A percentile compares a stretch with the other conserved stretches of the same genome.
phyloP scores from a whole-genome alignment of 1,140 invertebrate genomes.

The Ericerus pela region DNA sequence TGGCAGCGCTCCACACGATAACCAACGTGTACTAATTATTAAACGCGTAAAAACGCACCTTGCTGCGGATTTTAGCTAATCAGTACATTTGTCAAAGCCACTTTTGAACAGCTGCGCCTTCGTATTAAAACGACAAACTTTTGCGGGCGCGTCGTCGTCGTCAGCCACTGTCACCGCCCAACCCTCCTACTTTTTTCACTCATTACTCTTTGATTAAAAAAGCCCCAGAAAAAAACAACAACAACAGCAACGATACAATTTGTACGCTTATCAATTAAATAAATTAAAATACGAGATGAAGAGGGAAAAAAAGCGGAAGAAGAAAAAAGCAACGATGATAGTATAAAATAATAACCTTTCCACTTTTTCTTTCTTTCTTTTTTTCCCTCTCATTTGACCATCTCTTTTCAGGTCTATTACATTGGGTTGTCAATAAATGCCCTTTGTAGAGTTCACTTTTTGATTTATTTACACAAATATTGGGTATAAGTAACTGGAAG shows the following conservation, averaged over 20 bases:
- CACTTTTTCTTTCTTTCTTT: no score
- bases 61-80: conserved; percentile 11
- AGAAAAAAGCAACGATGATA: background rate
- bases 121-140: conserved; percentile 2
- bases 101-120: conserved; percentile 7
- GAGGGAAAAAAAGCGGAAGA: background rate
- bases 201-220: background rate
- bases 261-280: conserved; percentile 10
- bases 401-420: no score
- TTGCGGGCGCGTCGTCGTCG: background rate
- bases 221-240: background rate
- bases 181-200: no score
- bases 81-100: conserved; percentile 12
- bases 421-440: no score
- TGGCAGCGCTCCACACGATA: conserved; percentile 2
- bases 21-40: conserved; percentile 9
- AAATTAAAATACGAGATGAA: conserved; percentile 8
- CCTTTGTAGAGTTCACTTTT: no score
- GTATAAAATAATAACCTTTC: no score
- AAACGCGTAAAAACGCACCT: conserved; percentile 7
- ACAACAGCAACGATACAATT: conserved; percentile 1
- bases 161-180: background rate
- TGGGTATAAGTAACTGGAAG: no score
- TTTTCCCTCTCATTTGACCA: no score
- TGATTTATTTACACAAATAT: no score